Evolutionary conservation across 2,888 invertebrate genomes (phyloP).

Genomic region (Campoplex capitator): DNA sequence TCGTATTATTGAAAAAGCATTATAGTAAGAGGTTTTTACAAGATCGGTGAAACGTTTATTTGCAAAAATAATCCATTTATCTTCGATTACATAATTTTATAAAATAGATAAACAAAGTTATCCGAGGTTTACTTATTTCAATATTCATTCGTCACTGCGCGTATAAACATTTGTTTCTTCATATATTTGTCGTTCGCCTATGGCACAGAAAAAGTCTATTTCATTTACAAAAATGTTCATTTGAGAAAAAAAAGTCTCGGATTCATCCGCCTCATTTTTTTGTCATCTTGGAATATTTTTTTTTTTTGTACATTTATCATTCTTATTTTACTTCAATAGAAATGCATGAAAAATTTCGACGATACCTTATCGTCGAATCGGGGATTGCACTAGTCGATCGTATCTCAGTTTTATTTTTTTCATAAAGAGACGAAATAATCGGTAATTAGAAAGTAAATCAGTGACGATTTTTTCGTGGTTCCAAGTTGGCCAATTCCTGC

Average conservation of each 20-base stretch:
- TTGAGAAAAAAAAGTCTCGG: not conserved
- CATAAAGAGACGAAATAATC: not conserved
- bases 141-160: not conserved
- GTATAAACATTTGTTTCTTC: not conserved
- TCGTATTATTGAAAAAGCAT: not conserved
- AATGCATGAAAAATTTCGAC: constrained; percentile 15
- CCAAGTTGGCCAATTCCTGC: constrained; percentile 75
- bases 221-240: not conserved
- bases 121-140: not conserved
- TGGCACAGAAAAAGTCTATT: not conserved
- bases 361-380: not conserved
- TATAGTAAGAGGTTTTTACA: not conserved
- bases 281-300: too few relatives aligned
- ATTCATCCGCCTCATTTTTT: not conserved
- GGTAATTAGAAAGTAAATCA: not conserved
- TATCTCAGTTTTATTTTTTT: not conserved
- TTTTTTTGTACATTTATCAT: not conserved
- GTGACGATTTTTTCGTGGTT: constrained; percentile 69
- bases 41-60: not conserved
- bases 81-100: not conserved
- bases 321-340: not conserved
- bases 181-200: not conserved
- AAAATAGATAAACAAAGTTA: not conserved
- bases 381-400: constrained; percentile 7
- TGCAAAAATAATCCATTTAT: not conserved